Evolutionary conservation across 1,140 invertebrate species (phyloP).

Genomic region (Drosophila albomicans): DNA sequence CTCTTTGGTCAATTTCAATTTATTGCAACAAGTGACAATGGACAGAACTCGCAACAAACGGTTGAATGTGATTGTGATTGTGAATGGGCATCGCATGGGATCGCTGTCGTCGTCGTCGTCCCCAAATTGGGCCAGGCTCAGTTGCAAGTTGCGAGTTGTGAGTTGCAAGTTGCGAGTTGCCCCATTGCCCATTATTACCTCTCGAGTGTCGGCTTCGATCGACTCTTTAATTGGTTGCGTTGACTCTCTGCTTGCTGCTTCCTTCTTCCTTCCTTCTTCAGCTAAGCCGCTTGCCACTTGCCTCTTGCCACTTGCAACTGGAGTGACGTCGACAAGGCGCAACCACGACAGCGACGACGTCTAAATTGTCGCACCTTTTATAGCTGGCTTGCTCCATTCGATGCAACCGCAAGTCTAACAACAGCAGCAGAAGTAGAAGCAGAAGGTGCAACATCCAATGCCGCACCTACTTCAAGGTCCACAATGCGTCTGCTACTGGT

Average conservation of each 20-base stretch:
- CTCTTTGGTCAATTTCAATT: conserved; percentile 53
- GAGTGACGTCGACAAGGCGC: conserved; percentile 54
- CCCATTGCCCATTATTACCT: background rate
- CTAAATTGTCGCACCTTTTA: conserved; percentile 58
- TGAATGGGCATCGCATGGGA: conserved; percentile 10
- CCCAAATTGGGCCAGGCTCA: conserved; percentile 38
- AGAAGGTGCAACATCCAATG: conserved; percentile 9
- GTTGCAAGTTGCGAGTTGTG: background rate
- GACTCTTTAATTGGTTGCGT: conserved; percentile 55
- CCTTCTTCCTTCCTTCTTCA: no score
- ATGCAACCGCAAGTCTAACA: background rate
- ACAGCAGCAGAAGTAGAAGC: background rate
- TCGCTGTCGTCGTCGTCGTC: conserved; percentile 1
- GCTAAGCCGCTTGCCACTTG: background rate
- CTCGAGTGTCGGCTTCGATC: conserved; percentile 24
- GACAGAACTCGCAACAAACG: conserved; percentile 45
- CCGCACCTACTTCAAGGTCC: conserved; percentile 19
- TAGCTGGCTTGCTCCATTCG: conserved; percentile 14
- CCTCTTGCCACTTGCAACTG: background rate
- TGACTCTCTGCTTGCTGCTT: background rate
- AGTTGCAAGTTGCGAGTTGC: background rate
- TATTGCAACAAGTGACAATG: conserved; percentile 56
- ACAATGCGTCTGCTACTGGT: conserved; percentile 19
- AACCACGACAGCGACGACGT: conserved; percentile 45
- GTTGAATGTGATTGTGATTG: conserved; percentile 25